Percentiles rank a stretch among this genome's conserved stretches.
These are phyloP conservation scores for Drosophila ficusphila DNA, from an alignment of 1,140 invertebrate genomes.

Conservation along the genomic window DNA sequence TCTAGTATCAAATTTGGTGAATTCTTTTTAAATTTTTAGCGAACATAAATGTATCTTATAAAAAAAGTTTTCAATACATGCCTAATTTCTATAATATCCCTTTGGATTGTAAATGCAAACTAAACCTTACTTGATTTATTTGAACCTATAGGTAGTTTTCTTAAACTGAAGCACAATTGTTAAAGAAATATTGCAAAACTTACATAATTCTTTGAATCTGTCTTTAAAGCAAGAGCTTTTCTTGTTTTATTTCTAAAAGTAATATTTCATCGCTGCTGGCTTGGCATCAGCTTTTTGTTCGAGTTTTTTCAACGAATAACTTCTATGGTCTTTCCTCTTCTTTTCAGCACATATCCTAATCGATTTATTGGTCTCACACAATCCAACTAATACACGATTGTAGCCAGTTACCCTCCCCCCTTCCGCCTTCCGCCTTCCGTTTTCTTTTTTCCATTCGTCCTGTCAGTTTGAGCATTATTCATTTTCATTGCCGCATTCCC, in stretches of 20 bases:
- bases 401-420: slow-evolving; percentile 12
- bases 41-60: no score
- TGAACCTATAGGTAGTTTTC: no score
- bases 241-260: neutral
- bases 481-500: slow-evolving; percentile 59
- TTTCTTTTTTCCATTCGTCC: neutral
- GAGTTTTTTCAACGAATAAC: slow-evolving; percentile 7
- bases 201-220: neutral
- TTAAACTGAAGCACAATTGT: no score
- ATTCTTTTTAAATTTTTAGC: no score
- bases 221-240: neutral
- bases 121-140: no score
- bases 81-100: no score
- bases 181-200: neutral
- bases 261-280: slow-evolving; percentile 18
- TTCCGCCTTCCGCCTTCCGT: neutral
- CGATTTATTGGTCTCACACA: slow-evolving; percentile 67
- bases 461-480: slow-evolving; percentile 65
- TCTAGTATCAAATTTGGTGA: no score
- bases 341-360: slow-evolving; percentile 53
- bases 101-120: no score
- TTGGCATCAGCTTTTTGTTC: slow-evolving; percentile 7
- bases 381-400: slow-evolving; percentile 31
- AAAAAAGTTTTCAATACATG: no score
- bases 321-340: slow-evolving; percentile 16